phyloP scores from a whole-genome alignment of 2,113 vertebrate species.

The Gymnocephalus cernua region DNA sequence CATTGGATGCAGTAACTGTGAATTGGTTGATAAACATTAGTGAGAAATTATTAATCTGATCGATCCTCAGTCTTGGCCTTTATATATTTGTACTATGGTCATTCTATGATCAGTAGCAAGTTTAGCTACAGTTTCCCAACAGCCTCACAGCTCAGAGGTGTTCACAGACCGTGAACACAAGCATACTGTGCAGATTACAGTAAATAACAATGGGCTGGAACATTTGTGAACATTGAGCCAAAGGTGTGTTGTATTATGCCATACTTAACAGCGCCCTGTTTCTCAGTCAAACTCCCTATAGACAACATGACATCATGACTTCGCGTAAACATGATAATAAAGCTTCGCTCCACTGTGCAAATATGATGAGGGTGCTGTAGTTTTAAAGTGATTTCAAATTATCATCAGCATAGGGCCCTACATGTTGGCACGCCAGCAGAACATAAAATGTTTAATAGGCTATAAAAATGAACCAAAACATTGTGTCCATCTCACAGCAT shows the following conservation, averaged over 20 bases:
- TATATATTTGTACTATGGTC: not conserved
- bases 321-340: conserved; percentile 2
- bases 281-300: conserved; percentile 8
- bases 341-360: not conserved
- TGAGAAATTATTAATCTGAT: not conserved
- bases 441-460: conserved; percentile 48
- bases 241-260: conserved; percentile 34
- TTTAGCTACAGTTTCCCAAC: not conserved
- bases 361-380: not conserved
- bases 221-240: conserved; percentile 39
- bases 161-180: not conserved
- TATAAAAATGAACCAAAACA: conserved; percentile 48
- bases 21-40: not conserved
- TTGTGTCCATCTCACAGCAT: not conserved
- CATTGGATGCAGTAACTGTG: not conserved
- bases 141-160: not conserved
- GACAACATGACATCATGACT: too few species aligned
- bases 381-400: conserved; percentile 60
- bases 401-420: conserved; percentile 34
- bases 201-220: conserved; percentile 16
- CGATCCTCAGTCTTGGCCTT: not conserved
- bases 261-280: not conserved
- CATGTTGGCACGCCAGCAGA: not conserved
- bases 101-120: not conserved
- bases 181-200: not conserved